Base-by-base conservation (phyloP, 2,113 vertebrate species). In the Lagenorhynchus albirostris region DNA sequence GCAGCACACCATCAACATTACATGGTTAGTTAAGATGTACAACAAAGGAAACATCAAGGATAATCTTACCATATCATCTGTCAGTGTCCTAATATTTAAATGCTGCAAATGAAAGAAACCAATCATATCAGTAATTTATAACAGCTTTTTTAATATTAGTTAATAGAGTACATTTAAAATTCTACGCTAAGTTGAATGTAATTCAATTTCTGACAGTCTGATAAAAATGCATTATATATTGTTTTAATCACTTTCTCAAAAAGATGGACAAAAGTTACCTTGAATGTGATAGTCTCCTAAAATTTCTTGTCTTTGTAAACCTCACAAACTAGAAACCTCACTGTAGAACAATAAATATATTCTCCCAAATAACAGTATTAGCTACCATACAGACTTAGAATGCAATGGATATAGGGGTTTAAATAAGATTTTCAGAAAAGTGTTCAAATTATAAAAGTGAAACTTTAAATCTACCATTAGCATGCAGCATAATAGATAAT, bases 41-140 rank as follows among this genome's bases (percentile, higher is more conserved):
- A 97, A 82, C 65, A 97, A 94, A 98, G 94, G 53, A 81, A 97
- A 98, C 91, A 88, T 20, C 70, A 80, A 97, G 60, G 38, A 97
- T 92, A 84, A 84, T 98, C 99, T 99, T 99, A 99, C 99, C 99
- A 99, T 98, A 98, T 99, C 99, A 98, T 99, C 99, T 62, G 99
- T 99, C 99, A 99, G 98, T 97, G 99, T 99, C 99, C 98, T 99
- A 98, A 99, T 99, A 98, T 99, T 99, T 98, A 99, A 99, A 84
- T 99, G 99, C 99, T 99, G 99, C 84, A 99, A 98, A 98, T 95
- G 96, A 96, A 97, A 97, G 97, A 98, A 98, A 98, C 53, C 68
- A 96, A 94, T 93, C 81, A 96, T 33, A 8, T 98, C 88, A 98
- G 79, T 84, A 96, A 90, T 95, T 94, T 97, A 93, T 95, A 97